A percentile compares a stretch with the other conserved stretches of the same genome.
Conservation (phyloP, 2,797 vertebrate genomes). For the Tauraco hartlaubi region DNA sequence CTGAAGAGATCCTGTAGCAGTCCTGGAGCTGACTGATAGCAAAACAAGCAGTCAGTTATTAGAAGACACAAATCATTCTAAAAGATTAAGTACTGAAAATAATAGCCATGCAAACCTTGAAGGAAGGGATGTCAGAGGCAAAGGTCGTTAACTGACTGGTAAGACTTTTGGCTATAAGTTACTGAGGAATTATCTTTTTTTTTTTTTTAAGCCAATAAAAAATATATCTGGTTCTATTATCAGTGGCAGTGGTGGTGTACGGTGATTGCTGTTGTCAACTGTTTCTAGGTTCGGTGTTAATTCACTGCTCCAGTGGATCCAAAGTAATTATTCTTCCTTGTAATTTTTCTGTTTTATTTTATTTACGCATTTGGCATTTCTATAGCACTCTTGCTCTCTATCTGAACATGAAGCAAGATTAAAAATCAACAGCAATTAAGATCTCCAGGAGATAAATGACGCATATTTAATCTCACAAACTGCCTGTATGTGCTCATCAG, state of each 20-base stretch:
- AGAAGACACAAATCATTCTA: conserved; percentile 50
- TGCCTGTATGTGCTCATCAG: neutral
- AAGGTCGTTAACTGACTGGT: conserved; percentile 59
- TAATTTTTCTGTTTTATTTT: conserved; percentile 2
- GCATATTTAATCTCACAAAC: neutral
- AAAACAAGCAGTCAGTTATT: conserved; percentile 51
- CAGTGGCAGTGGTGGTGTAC: neutral
- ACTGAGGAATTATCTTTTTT: neutral
- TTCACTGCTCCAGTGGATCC: neutral
- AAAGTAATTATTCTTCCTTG: conserved; percentile 20
- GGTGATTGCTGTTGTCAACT: neutral
- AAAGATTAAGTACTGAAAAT: conserved; percentile 57
- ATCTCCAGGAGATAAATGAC: conserved; percentile 3
- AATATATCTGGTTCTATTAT: neutral
- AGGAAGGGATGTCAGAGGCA: neutral
- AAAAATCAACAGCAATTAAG: conserved; percentile 32
- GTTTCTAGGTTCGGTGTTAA: neutral
- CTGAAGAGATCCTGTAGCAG: neutral
- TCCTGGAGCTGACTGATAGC: conserved; percentile 59
- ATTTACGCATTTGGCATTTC: conserved; percentile 7
- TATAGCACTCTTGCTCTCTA: neutral
- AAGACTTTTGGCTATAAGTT: conserved; percentile 5
- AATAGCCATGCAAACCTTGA: conserved; percentile 51
- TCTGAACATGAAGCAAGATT: neutral
- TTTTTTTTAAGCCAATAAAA: neutral